Evolutionary conservation across 2,888 invertebrate genomes (phyloP).

Genomic region (Vannuccia rotundouncinata): DNA sequence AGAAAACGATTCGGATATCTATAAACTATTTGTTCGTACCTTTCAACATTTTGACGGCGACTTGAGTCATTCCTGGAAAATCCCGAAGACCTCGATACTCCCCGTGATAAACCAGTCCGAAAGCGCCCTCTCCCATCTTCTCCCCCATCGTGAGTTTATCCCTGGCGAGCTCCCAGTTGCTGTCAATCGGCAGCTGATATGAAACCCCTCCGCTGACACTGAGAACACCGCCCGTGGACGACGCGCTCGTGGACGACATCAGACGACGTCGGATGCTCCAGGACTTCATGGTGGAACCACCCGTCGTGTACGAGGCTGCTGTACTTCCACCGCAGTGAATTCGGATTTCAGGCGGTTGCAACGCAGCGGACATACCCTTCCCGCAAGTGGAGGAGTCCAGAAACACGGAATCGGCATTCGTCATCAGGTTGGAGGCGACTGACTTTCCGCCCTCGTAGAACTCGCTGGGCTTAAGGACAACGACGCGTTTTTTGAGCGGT

Average conservation of each 20-base stretch:
- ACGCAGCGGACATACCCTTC: not conserved
- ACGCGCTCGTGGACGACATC: not conserved
- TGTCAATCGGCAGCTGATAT: not conserved
- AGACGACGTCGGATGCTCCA: not conserved
- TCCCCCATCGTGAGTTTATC: not conserved
- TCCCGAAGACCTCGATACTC: slow-evolving; percentile 4
- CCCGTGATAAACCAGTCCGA: not conserved
- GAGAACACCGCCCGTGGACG: not conserved
- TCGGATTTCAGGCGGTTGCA: not conserved
- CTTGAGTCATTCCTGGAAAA: not conserved
- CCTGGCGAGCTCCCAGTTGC: not conserved
- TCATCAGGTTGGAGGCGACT: not conserved
- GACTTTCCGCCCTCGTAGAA: not conserved
- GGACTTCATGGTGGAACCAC: not conserved
- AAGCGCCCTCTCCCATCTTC: slow-evolving; percentile 10
- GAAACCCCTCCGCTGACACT: not conserved
- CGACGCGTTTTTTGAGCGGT: not conserved
- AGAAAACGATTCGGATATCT: too few species aligned
- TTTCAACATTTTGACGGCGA: not conserved
- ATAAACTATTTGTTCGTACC: too few species aligned
- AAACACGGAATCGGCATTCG: not conserved
- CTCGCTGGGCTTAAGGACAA: not conserved
- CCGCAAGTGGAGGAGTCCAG: not conserved
- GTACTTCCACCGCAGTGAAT: not conserved
- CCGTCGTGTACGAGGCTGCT: not conserved